Conservation (phyloP, 1,140 invertebrate genomes). For the Dreissena rostriformis region DNA sequence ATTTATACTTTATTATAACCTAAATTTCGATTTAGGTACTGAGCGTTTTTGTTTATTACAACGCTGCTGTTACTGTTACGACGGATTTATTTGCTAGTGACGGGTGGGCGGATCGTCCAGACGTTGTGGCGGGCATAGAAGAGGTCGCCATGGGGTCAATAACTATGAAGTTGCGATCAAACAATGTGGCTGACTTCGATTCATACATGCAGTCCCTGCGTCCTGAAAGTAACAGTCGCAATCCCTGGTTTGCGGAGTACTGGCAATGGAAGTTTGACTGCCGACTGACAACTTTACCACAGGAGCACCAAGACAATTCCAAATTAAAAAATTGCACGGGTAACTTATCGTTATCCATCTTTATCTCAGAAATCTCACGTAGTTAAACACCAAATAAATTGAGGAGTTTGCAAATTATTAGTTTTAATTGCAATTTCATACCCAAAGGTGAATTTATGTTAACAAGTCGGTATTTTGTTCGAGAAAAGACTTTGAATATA, state of each 20-base stretch:
- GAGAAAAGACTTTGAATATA: too few relatives aligned
- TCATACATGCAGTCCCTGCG: slow-evolving; percentile 87
- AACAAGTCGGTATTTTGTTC: too few relatives aligned
- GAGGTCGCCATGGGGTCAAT: slow-evolving; percentile 88
- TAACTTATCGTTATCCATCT: slow-evolving; percentile 53
- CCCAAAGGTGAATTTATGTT: too few relatives aligned
- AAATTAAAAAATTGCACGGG: slow-evolving; percentile 70
- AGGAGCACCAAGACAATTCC: slow-evolving; percentile 36
- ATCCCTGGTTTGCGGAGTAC: slow-evolving; percentile 91
- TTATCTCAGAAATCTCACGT: too few relatives aligned
- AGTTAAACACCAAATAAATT: too few relatives aligned
- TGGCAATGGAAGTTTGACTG: slow-evolving; percentile 89
- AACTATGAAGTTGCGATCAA: slow-evolving; percentile 89
- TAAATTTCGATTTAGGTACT: too few relatives aligned
- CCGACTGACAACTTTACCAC: slow-evolving; percentile 73
- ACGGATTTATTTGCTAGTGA: slow-evolving; percentile 83
- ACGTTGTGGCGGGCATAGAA: slow-evolving; percentile 88
- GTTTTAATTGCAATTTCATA: too few relatives aligned
- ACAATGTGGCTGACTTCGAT: slow-evolving; percentile 87
- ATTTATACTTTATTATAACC: too few relatives aligned
- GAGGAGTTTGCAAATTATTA: too few relatives aligned
- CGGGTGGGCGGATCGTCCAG: slow-evolving; percentile 89
- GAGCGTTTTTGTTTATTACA: too few relatives aligned
- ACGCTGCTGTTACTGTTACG: too few relatives aligned
- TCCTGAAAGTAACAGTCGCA: slow-evolving; percentile 85